Base-by-base conservation (phyloP, 2,113 vertebrate genomes). In the Misgurnus anguillicaudatus region DNA sequence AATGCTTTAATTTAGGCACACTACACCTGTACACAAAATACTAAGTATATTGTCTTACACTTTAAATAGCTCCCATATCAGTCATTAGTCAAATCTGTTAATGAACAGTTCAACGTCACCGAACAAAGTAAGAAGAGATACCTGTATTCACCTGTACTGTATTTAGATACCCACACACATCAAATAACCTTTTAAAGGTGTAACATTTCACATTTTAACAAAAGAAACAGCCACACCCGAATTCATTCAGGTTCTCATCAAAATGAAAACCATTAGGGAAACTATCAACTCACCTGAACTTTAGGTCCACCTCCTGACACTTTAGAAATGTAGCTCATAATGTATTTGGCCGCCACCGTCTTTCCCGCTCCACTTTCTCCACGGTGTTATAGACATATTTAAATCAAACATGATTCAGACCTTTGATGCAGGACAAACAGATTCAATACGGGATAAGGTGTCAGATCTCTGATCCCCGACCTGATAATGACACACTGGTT, bases 401-500 rank as follows among this genome's bases (percentile, higher is more conserved):
- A 63, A 6, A 80, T 45, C 60, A 81, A 6, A 47, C 7, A 19
- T 67, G 4, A 74, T n/a, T 21, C 36, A 72, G 11, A 68, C 21
- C 13, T 39, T 60, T 62, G 19, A 69, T 60, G 5, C 17, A 8
- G 55, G 16, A 64, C 45, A 47, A 31, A 64, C n/a, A 71, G 57
- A 62, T 47, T 36, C 4, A 42, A 45, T 58, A 41, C 45, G n/a
- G 38, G n/a, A 24, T 38, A 0, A 19, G 13, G 71, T 6, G 1
- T 42, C 70, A 74, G 13, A 47, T 61, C 6, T 58, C 9, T 16
- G 57, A 61, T 17, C 19, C 19, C 81, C 82, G 72, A 95, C 94
- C 94, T 95, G 89, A 95, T 95, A 77, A 95, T 95, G 82, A 94
- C 94, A 78, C 94, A 95, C 82, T 95, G 94, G 80, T 95, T 94